Evolutionary conservation across 2,113 vertebrate species (phyloP).

Genomic region (Leucoraja erinaceus): DNA sequence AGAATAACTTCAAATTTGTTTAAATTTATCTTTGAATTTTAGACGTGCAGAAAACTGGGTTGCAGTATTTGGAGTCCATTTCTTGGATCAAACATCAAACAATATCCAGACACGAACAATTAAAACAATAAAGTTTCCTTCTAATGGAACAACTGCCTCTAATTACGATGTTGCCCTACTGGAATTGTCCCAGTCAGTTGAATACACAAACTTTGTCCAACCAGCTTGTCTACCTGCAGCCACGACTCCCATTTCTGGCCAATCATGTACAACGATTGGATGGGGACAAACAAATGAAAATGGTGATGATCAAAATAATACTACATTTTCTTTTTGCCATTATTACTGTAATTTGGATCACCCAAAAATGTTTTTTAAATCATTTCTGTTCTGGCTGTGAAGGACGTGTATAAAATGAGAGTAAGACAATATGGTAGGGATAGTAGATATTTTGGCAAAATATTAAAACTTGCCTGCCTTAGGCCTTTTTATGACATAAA

Average conservation of each 20-base stretch:
- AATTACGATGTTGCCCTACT: background rate
- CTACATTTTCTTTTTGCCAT: too few species aligned
- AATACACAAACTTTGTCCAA: background rate
- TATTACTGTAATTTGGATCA: too few species aligned
- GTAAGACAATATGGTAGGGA: too few species aligned
- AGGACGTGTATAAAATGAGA: too few species aligned
- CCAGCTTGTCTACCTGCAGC: slow-evolving; percentile 10
- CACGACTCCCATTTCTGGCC: background rate
- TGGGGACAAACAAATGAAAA: background rate
- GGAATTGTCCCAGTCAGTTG: background rate
- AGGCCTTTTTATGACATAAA: too few species aligned
- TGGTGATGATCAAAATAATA: too few species aligned
- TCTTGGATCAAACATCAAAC: background rate
- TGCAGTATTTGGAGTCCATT: background rate
- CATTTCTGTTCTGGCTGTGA: too few species aligned
- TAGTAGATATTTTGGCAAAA: too few species aligned
- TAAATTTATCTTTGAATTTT: background rate
- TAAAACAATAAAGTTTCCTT: background rate
- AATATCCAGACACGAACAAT: background rate
- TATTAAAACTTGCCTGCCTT: too few species aligned
- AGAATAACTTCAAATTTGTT: too few species aligned
- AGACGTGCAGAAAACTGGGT: background rate
- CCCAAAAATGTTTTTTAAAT: too few species aligned
- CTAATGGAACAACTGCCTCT: background rate
- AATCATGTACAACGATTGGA: background rate